Base-by-base conservation (phyloP, 2,888 invertebrate species). In the Dorcus parallelipipedus region DNA sequence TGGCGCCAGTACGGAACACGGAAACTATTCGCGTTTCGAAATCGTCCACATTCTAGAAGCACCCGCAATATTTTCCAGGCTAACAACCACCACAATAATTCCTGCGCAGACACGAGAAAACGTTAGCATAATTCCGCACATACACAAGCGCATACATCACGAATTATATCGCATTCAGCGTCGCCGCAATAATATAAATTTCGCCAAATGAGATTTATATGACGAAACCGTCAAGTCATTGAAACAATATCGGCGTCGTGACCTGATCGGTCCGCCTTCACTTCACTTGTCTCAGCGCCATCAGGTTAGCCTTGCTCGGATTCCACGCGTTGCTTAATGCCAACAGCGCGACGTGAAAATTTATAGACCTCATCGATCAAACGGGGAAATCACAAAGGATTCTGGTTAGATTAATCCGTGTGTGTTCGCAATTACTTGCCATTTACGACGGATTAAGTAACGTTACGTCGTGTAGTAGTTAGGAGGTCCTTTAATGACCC, bases 241-340 rank as follows among this genome's bases (percentile, higher is more conserved):
- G 68, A 64, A 68, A 67, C 65, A 67, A 66, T 65, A 67, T 64
- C 64, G 64, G 14, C 64, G 64, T 69, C 67, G 67, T 67, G 66
- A 67, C 69, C 62, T 56, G 63, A 63, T 66, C 64, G 62, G 60
- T 52, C 64, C 63, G 65, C 67, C 65, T 67, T 66, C 64, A 65
- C 67, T 67, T 65, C 63, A 63, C 66, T 67, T 65, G 67, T 67
- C 62, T 63, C 62, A 57, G 59, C 63, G 63, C 63, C 63, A 59
- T 65, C 64, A 64, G 62, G 63, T 63, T 64, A 62, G 60, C 64
- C 64, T 63, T 59, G 64, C 64, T 61, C 62, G 61, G 66, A 64
- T 65, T 64, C 63, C 62, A 61, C 58, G 50, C 61, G 54, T 64
- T 57, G 57, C 57, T 52, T 51, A 57, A 57, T 26, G n/a, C 10